Base-by-base conservation (phyloP, 30 jellyfish, hydroid and myxozoan genomes). In the Catostylus mosaicus region DNA sequence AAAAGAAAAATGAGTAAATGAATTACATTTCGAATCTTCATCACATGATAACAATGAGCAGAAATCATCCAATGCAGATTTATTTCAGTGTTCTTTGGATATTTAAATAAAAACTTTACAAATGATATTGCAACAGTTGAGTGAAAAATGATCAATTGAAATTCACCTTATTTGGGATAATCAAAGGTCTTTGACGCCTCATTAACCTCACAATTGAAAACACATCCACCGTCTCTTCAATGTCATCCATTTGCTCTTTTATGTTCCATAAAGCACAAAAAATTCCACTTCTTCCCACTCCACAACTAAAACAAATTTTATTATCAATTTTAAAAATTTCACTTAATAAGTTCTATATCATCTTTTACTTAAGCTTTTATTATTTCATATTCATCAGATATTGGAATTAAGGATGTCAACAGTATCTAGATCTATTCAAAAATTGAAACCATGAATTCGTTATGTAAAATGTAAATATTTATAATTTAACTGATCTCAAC, bases 241-340 rank as follows among this genome's bases (percentile, higher is more conserved):
- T n/a, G 45, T 89, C 96, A 52, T 88, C 96, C 82, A 94, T 59
- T 61, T 94, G 99, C 50, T 94, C 99, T 47, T 88, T 80, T 40
- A 94, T 52, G 80, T 78, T 76, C 40, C 59, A 54, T 78, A 94
- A 43, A 6, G 96, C 95, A 10, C 93, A 72, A 54, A 78, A 78
- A 24, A 94, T 36, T 10, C 97, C 99, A 48, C 97, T 65, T 32
- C 97, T 69, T 29, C 97, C 99, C 10, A 87, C 89, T 30, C 99
- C 99, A 46, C 90, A 81, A 35, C 97, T 90, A 50, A 64, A 72
- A 32, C 14, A 18, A 51, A 76, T 40, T 14, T n/a, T n/a, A n/a
- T n/a, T n/a, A n/a, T n/a, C n/a, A n/a, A n/a, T n/a, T n/a, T n/a
- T n/a, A n/a, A n/a, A n/a, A n/a, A n/a, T n/a, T n/a, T n/a, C n/a